Conservation (phyloP, 2,888 invertebrate species). For the Zhuqinia jingwanae region DNA sequence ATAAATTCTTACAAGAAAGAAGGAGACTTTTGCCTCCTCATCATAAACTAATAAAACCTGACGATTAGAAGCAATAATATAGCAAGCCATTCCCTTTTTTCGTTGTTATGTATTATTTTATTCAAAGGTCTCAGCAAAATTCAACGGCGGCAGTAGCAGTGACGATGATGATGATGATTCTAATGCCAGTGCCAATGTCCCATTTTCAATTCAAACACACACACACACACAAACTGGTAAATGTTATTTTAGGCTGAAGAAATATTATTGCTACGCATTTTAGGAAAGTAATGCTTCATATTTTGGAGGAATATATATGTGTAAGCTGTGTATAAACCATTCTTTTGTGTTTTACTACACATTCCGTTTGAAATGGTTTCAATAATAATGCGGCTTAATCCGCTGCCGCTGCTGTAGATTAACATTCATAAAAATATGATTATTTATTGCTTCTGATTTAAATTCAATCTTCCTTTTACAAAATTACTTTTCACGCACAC, state of each 20-base stretch:
- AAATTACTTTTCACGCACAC: conserved; percentile 55
- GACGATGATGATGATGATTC: too few species aligned
- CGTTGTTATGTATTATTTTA: conserved; percentile 53
- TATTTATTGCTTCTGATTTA: conserved; percentile 76
- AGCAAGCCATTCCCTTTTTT: conserved; percentile 51
- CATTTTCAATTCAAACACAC: conserved; percentile 15
- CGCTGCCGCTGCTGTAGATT: conserved; percentile 73
- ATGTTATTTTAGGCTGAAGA: too few species aligned
- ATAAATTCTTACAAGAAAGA: conserved; percentile 65
- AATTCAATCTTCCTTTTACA: conserved; percentile 75
- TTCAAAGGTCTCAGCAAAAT: conserved; percentile 53
- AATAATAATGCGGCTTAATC: conserved; percentile 40
- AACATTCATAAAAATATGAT: conserved; percentile 76
- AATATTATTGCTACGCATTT: too few species aligned
- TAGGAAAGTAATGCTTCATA: neutral
- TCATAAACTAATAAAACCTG: conserved; percentile 66
- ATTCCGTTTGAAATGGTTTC: too few species aligned
- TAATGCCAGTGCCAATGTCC: neutral
- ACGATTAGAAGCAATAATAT: conserved; percentile 49
- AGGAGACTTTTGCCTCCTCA: conserved; percentile 45
- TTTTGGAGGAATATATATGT: neutral
- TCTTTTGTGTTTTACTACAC: neutral
- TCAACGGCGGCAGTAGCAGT: neutral
- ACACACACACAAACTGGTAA: neutral
- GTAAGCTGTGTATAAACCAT: neutral